Evolutionary conservation across 2,888 invertebrate species (phyloP).

Genomic region (Crepidodera aurea): DNA sequence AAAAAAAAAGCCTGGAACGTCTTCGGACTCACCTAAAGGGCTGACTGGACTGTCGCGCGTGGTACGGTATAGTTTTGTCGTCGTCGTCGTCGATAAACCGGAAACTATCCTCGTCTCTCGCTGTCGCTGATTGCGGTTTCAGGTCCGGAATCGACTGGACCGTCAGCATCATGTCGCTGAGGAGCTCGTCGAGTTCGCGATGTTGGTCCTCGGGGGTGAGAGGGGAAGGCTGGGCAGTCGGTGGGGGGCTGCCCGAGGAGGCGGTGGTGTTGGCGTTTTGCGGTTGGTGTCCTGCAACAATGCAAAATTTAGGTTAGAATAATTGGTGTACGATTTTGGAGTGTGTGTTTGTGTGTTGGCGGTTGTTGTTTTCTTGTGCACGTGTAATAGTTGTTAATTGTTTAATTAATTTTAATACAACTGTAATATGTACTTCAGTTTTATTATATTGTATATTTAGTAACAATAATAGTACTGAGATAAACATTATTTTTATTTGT

Average conservation of each 20-base stretch:
- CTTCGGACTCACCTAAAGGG: conserved; percentile 63
- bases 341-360: neutral
- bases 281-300: conserved; percentile 60
- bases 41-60: conserved; percentile 87
- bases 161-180: conserved; percentile 86
- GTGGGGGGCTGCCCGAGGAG: conserved; percentile 61
- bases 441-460: too few species aligned
- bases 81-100: conserved; percentile 60
- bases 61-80: conserved; percentile 82
- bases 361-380: conserved; percentile 6
- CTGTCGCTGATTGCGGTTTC: conserved; percentile 48
- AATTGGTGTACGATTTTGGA: conserved; percentile 1
- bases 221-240: conserved; percentile 60
- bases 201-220: conserved; percentile 65
- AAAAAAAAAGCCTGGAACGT: too few species aligned
- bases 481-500: too few species aligned
- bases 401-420: too few species aligned
- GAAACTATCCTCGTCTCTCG: conserved; percentile 55
- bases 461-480: too few species aligned
- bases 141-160: conserved; percentile 81
- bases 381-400: neutral
- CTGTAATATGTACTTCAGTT: too few species aligned
- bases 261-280: conserved; percentile 62
- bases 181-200: conserved; percentile 82
- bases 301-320: conserved; percentile 22